Evolutionary conservation across 2,113 vertebrate species (phyloP).

Genomic region (Oryzias woworae): DNA sequence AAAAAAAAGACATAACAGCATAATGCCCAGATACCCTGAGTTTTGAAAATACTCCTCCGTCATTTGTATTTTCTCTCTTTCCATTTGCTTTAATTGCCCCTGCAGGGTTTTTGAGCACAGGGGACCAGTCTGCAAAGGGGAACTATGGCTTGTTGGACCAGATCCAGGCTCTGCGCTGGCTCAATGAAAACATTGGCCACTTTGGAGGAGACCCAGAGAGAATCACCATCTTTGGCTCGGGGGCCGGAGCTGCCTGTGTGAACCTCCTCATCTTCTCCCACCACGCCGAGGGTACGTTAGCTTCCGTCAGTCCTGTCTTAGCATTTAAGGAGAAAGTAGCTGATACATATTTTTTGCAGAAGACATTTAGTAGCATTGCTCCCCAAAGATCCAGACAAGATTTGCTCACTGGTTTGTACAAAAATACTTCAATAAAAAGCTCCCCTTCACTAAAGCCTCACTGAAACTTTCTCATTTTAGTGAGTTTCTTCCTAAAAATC

Average conservation of each 20-base stretch:
- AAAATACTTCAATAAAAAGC: no score
- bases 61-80: constrained; percentile 30
- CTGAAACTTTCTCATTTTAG: no score
- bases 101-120: constrained; percentile 96
- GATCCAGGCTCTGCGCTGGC: constrained; percentile 98
- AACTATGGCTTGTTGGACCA: constrained; percentile 98
- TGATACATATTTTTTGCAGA: no score
- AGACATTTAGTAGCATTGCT: no score
- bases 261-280: constrained; percentile 99
- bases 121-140: constrained; percentile 97
- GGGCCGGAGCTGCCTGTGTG: constrained; percentile 96
- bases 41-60: constrained; percentile 14
- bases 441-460: no score
- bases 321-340: no score
- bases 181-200: constrained; percentile 97
- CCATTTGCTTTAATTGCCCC: constrained; percentile 54
- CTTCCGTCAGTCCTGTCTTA: constrained; percentile 4
- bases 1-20: not conserved
- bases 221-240: constrained; percentile 99
- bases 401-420: no score
- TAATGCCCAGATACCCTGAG: constrained; percentile 11
- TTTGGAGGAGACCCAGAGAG: constrained; percentile 97
- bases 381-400: no score
- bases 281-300: constrained; percentile 94
- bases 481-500: no score